These are phyloP conservation scores for Pentamera pediparva DNA, from an alignment of 53 echinoderm and acorn worm species.

Conservation along the genomic window DNA sequence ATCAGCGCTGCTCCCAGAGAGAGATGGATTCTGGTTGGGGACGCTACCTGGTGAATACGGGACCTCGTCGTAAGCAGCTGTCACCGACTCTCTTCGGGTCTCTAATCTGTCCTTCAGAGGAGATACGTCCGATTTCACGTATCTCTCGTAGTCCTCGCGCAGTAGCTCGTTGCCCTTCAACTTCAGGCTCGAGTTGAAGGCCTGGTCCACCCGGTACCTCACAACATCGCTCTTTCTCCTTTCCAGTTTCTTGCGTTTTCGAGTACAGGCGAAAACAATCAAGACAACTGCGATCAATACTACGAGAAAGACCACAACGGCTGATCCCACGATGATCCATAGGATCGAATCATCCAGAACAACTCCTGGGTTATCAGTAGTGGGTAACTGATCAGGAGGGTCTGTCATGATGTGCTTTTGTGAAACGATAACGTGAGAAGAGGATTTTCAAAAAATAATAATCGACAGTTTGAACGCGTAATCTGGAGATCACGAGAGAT, in stretches of 20 bases:
- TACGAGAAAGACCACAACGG: not conserved
- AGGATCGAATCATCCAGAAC: too few species aligned
- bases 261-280: not conserved
- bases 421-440: too few species aligned
- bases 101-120: not conserved
- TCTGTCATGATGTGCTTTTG: too few species aligned
- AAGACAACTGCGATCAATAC: not conserved
- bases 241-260: too few species aligned
- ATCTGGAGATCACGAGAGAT: too few species aligned
- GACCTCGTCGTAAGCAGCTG: not conserved
- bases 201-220: not conserved
- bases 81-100: not conserved
- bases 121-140: not conserved
- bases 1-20: not conserved
- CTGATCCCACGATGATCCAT: too few species aligned
- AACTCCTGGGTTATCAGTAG: too few species aligned
- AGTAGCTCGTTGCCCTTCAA: not conserved
- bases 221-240: not conserved
- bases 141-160: constrained; percentile 1
- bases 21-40: not conserved
- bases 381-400: too few species aligned
- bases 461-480: too few species aligned
- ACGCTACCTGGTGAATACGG: not conserved
- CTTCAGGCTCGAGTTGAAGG: constrained; percentile 5
- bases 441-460: too few species aligned